Conservation (phyloP, 2,113 vertebrate genomes). For the Bufo gargarizans region DNA sequence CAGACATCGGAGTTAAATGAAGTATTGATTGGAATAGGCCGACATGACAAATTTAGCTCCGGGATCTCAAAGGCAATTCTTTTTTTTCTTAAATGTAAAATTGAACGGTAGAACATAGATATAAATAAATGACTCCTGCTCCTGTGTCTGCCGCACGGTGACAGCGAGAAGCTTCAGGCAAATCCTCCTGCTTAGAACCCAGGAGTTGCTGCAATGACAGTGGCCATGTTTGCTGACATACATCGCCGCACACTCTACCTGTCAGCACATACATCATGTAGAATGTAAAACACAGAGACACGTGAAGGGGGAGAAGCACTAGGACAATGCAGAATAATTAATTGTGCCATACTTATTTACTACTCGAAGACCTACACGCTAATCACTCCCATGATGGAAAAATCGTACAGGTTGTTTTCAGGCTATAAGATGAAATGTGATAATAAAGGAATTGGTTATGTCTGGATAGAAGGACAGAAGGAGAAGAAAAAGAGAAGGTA, state of each 20-base stretch:
- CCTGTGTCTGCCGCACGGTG: background rate
- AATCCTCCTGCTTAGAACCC: background rate
- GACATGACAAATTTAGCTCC: background rate
- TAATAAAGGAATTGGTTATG: background rate
- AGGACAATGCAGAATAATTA: too few species aligned
- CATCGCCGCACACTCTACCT: background rate
- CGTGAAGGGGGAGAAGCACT: background rate
- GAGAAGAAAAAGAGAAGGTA: background rate
- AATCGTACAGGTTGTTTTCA: too few species aligned
- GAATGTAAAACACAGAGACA: background rate
- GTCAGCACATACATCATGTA: background rate
- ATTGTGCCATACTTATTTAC: too few species aligned
- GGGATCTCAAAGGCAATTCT: background rate
- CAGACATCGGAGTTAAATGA: conserved; percentile 22
- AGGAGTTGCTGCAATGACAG: background rate
- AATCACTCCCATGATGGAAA: too few species aligned
- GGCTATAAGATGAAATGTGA: background rate
- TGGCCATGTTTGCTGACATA: background rate
- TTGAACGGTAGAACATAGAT: background rate
- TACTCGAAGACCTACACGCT: background rate
- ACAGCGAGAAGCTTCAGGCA: background rate
- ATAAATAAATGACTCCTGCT: conserved; percentile 11
- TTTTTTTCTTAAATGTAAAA: background rate
- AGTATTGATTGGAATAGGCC: conserved; percentile 1
- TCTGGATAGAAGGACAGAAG: background rate